Percentiles rank a stretch among this genome's conserved stretches.
phyloP scores from a whole-genome alignment of 2,797 vertebrate species.

The Pseudochromis fuscus region DNA sequence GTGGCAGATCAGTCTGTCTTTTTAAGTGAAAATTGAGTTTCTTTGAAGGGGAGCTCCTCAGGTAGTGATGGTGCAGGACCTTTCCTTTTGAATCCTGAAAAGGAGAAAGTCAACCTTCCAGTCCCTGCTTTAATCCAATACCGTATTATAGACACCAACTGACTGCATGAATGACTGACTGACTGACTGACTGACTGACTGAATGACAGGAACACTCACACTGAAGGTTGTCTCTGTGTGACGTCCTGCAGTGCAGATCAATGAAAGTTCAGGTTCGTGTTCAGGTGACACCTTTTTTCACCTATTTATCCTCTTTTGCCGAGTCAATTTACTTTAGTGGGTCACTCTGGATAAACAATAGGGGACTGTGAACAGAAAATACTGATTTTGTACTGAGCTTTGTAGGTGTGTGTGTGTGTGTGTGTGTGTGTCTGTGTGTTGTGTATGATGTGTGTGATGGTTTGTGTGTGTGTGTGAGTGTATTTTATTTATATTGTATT shows the following conservation, averaged over 20 bases:
- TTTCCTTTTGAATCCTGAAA: constrained; percentile 54
- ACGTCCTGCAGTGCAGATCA: constrained; percentile 15
- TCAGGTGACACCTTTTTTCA: neutral
- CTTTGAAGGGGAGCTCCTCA: constrained; percentile 70
- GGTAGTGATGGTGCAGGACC: constrained; percentile 57
- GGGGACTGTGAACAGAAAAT: too few species aligned
- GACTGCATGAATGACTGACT: neutral
- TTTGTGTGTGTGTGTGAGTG: too few species aligned
- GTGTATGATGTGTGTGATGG: too few species aligned
- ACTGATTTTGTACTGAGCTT: too few species aligned
- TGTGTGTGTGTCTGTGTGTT: too few species aligned
- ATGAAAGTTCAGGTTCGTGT: constrained; percentile 4
- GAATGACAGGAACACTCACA: constrained; percentile 11
- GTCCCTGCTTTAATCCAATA: constrained; percentile 32
- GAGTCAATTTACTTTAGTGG: too few species aligned
- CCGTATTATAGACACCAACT: constrained; percentile 37
- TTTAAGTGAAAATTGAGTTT: constrained; percentile 78
- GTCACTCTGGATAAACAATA: too few species aligned
- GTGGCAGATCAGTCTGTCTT: constrained; percentile 55
- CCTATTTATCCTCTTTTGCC: neutral
- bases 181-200: constrained; percentile 14
- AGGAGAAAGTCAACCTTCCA: constrained; percentile 52
- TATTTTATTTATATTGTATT: too few species aligned
- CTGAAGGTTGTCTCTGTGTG: neutral
- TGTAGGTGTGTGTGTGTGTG: too few species aligned